These are phyloP conservation scores for Calephelis perditalis DNA, from an alignment of 2,888 invertebrate genomes.

Conservation along the genomic window DNA sequence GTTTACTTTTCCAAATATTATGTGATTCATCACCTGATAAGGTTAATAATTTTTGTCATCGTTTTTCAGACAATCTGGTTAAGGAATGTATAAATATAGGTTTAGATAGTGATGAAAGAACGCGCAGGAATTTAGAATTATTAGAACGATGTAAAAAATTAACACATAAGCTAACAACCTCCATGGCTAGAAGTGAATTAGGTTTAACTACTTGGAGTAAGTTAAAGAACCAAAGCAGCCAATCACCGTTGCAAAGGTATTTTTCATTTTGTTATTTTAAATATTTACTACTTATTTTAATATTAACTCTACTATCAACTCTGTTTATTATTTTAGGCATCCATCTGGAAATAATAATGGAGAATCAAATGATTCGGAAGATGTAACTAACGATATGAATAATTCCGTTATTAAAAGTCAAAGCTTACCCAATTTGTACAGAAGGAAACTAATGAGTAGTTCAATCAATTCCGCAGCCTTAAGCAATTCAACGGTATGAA, in stretches of 20 bases:
- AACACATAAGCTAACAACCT: constrained; percentile 80
- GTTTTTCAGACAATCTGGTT: constrained; percentile 70
- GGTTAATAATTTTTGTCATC: constrained; percentile 37
- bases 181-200: constrained; percentile 93
- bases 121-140: constrained; percentile 78
- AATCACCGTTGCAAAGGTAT: constrained; percentile 81
- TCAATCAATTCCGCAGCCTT: constrained; percentile 76
- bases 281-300: no score
- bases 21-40: constrained; percentile 48
- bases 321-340: constrained; percentile 71
- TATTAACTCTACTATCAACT: no score
- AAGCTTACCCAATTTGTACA: constrained; percentile 87
- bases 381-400: constrained; percentile 77
- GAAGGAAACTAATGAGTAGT: constrained; percentile 72
- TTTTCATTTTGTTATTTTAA: constrained; percentile 18
- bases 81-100: constrained; percentile 57
- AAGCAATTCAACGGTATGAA: constrained; percentile 84
- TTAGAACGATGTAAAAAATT: constrained; percentile 74
- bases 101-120: constrained; percentile 73
- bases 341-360: constrained; percentile 87
- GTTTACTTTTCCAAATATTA: constrained; percentile 37
- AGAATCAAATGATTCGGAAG: constrained; percentile 74
- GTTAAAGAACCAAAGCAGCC: constrained; percentile 84
- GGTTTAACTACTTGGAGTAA: constrained; percentile 94
- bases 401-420: constrained; percentile 84